Base-by-base conservation (phyloP, 2,797 vertebrate genomes). In the Arrhamphus sclerolepis region DNA sequence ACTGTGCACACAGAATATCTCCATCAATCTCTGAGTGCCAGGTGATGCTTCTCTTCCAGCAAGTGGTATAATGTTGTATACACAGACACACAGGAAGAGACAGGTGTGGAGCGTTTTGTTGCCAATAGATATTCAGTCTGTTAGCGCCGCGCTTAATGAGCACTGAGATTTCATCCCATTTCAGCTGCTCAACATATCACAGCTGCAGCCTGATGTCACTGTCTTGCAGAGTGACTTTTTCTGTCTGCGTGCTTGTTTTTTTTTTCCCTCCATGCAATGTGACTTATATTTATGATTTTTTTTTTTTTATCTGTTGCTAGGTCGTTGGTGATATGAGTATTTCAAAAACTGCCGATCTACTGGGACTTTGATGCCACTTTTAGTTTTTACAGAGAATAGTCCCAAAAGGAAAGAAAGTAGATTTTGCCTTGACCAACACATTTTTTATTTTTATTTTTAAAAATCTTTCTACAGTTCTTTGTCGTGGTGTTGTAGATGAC, bases 41-140 rank as follows among this genome's bases (percentile, higher is more conserved):
- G 57, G 64, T 78, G 75, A 65, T 50, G 53, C 68, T 81, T 78
- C 47, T 66, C 65, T 66, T 54, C 42, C 1, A 10, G 3, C 66
- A 78, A 80, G 79, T 87, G 71, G 55, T 64, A 79, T 56, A 84
- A 79, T 67, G 70, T 24, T 20, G 53, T 56, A 26, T n/a, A 61
- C 31, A 40, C 40, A 31, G 28, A 31, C 54, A 56, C 50, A 53
- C 53, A 44, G 72, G 22, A 69, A 60, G 62, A 51, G 29, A 76
- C 77, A 80, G 81, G 81, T 85, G 82, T 49, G 38, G 61, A 56
- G 51, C 4, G 20, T 56, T 19, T 42, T 14, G 31, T n/a, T 31
- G 49, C 60, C 38, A 16, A 46, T 54, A 75, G 65, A 71, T 29
- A 51, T n/a, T 56, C 41, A 13, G 39, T 75, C 67, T 76, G 63